A percentile compares a stretch with the other conserved stretches of the same genome.
Evolutionary conservation across 2,888 invertebrate genomes (phyloP).

Genomic region (Odontothrips loti): DNA sequence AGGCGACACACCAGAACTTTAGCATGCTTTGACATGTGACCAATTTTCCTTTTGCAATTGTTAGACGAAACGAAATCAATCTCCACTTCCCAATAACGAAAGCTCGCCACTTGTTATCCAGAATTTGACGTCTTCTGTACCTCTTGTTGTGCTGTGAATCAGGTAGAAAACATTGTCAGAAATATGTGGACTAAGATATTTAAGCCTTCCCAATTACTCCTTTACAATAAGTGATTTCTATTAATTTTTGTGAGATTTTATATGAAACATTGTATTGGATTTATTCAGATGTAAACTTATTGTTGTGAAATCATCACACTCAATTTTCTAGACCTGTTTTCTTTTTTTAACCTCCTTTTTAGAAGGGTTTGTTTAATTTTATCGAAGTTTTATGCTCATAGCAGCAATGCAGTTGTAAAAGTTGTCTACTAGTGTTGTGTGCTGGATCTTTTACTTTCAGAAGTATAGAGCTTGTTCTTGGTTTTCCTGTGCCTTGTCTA

Average conservation of each 20-base stretch:
- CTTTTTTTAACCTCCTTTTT: background rate
- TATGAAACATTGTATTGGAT: background rate
- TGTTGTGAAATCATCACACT: background rate
- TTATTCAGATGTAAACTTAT: background rate
- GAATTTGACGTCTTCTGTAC: background rate
- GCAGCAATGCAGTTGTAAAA: background rate
- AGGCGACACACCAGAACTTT: background rate
- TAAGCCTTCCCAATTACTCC: background rate
- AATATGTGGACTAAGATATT: background rate
- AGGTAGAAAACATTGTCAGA: background rate
- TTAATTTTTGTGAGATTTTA: background rate
- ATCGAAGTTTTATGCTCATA: background rate
- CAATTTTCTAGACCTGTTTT: background rate
- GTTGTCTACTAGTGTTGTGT: background rate
- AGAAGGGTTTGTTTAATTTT: background rate
- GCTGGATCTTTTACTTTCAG: background rate
- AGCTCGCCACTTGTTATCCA: background rate
- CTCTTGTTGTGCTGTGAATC: background rate
- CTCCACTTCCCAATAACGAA: background rate
- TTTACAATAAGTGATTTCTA: background rate
- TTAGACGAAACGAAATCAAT: background rate
- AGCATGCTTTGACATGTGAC: background rate
- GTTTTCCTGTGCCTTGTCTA: no score
- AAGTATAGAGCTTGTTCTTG: no score
- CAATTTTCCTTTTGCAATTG: background rate